These are phyloP conservation scores for Apis dorsata DNA, from an alignment of 1,140 invertebrate species.

Conservation along the genomic window DNA sequence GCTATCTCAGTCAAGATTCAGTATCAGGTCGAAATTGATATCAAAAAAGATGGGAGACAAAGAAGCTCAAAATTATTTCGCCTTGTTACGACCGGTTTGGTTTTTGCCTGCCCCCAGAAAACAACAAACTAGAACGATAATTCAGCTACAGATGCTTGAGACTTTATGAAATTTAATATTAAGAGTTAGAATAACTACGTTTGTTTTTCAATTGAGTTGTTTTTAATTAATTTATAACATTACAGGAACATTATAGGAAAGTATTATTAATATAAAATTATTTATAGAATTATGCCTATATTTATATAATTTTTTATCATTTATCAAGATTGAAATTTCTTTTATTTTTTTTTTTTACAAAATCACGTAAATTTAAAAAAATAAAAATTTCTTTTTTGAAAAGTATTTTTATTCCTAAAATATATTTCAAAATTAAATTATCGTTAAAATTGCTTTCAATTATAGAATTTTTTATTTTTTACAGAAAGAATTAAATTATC, in stretches of 20 bases:
- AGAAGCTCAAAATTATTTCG: constrained; percentile 50
- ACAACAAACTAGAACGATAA: constrained; percentile 73
- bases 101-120: constrained; percentile 62
- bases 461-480: no score
- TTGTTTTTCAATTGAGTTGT: not conserved
- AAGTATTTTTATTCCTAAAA: not conserved
- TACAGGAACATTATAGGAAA: not conserved
- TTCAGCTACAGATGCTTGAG: constrained; percentile 74
- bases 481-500: no score
- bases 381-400: not conserved
- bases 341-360: not conserved
- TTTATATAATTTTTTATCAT: not conserved
- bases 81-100: constrained; percentile 20
- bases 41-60: constrained; percentile 31
- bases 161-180: constrained; percentile 68
- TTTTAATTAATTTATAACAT: not conserved
- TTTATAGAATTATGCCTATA: not conserved
- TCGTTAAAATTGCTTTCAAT: no score
- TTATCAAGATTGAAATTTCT: not conserved
- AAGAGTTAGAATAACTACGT: not conserved
- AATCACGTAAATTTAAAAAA: not conserved
- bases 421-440: no score
- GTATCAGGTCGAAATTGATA: constrained; percentile 8
- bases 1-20: constrained; percentile 43
- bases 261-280: not conserved